These are phyloP conservation scores for Hoplodrina blanda DNA, from an alignment of 2,888 invertebrate species.

Conservation along the genomic window DNA sequence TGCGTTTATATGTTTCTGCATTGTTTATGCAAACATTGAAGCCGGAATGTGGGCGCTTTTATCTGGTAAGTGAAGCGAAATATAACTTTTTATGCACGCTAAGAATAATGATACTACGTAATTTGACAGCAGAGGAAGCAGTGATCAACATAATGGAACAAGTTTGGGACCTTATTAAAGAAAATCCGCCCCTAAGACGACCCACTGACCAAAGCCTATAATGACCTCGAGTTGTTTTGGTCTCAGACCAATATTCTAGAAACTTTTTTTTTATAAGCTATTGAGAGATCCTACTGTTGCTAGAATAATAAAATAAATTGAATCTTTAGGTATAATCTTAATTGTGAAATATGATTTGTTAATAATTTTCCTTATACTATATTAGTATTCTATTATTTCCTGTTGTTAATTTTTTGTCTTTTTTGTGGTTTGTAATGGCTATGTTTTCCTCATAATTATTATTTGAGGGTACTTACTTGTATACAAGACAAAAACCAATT, in stretches of 20 bases:
- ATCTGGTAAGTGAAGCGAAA: slow-evolving; percentile 79
- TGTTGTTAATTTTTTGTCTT: neutral
- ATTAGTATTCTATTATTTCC: slow-evolving; percentile 14
- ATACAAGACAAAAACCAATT: too few species aligned
- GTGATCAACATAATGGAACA: neutral
- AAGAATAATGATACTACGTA: neutral
- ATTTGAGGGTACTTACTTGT: neutral
- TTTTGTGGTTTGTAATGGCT: neutral
- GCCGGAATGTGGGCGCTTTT: slow-evolving; percentile 88
- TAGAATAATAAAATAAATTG: slow-evolving; percentile 9
- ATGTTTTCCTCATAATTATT: slow-evolving; percentile 6
- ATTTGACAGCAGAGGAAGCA: neutral
- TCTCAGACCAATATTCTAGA: neutral
- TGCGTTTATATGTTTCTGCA: slow-evolving; percentile 87
- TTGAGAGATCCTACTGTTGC: neutral
- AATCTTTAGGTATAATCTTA: neutral
- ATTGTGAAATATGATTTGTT: neutral
- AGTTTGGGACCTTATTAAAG: neutral
- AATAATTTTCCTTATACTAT: slow-evolving; percentile 6
- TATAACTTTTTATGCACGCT: slow-evolving; percentile 9
- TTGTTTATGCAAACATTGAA: slow-evolving; percentile 86
- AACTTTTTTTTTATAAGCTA: neutral
- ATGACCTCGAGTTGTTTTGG: slow-evolving; percentile 8
- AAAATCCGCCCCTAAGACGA: too few species aligned
- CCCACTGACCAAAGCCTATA: slow-evolving; percentile 18